Percentiles rank a stretch among this genome's conserved stretches.
phyloP scores from a whole-genome alignment of 30 jellyfish, hydroid and myxozoan genomes.

The Pseudorhiza aurosa region DNA sequence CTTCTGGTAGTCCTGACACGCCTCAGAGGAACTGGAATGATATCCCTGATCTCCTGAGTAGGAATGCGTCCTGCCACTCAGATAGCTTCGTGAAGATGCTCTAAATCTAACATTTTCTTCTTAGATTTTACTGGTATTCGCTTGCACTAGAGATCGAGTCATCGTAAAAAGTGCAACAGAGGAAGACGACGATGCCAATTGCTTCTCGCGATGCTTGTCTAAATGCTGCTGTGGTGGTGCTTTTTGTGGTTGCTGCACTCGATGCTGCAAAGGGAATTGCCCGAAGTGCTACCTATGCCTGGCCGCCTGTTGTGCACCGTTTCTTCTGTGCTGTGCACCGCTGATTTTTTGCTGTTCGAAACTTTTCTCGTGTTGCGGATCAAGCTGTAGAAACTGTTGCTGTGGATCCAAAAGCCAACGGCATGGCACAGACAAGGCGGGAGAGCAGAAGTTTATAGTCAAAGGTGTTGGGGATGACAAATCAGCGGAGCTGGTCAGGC shows the following conservation, averaged over 20 bases:
- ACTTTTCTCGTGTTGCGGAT: slow-evolving; percentile 61
- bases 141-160: slow-evolving; percentile 25
- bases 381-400: slow-evolving; percentile 71
- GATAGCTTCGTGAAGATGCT: no score
- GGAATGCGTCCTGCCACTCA: no score
- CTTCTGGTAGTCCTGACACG: no score
- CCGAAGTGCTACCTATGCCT: slow-evolving; percentile 69
- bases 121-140: slow-evolving; percentile 40
- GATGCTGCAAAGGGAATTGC: slow-evolving; percentile 63
- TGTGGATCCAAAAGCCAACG: slow-evolving; percentile 60
- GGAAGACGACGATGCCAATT: slow-evolving; percentile 34
- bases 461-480: slow-evolving; percentile 72
- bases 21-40: no score
- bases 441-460: slow-evolving; percentile 67
- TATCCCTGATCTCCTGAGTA: no score
- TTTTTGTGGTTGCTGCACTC: slow-evolving; percentile 57
- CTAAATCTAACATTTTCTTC: no score
- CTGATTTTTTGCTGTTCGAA: slow-evolving; percentile 40
- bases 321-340: slow-evolving; percentile 58
- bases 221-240: slow-evolving; percentile 28
- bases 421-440: slow-evolving; percentile 52
- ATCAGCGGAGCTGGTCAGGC: slow-evolving; percentile 67
- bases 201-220: slow-evolving; percentile 44
- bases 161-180: slow-evolving; percentile 45
- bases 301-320: slow-evolving; percentile 66